These are phyloP conservation scores for Pteromalus puparum DNA, from an alignment of 1,140 invertebrate genomes.

Conservation along the genomic window DNA sequence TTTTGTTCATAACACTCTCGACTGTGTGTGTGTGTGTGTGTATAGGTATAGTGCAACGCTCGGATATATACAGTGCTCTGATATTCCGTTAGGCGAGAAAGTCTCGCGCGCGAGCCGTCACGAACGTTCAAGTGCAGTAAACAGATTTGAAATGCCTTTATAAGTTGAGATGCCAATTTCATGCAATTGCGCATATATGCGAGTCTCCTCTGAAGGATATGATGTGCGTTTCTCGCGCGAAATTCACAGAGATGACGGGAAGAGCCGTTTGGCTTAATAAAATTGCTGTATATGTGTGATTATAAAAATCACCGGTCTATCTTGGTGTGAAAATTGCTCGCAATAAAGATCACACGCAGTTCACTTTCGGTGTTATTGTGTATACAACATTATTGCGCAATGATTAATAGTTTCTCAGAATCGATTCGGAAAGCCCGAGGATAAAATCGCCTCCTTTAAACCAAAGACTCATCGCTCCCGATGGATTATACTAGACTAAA, in stretches of 20 bases:
- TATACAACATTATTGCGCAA: too few relatives aligned
- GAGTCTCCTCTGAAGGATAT: neutral
- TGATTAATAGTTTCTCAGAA: too few relatives aligned
- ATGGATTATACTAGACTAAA: neutral
- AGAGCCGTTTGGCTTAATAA: conserved; percentile 27
- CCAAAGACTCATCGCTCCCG: neutral
- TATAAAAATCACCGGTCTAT: too few relatives aligned
- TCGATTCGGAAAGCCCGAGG: too few relatives aligned
- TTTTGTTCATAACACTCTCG: neutral
- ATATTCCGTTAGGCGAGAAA: conserved; percentile 46
- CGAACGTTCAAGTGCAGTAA: conserved; percentile 35
- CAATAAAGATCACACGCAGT: too few relatives aligned
- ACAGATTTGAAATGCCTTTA: conserved; percentile 48
- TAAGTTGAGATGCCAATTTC: conserved; percentile 42
- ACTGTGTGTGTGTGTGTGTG: too few relatives aligned
- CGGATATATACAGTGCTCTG: neutral
- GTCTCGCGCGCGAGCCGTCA: conserved; percentile 26
- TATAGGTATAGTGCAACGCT: neutral
- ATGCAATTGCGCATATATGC: neutral
- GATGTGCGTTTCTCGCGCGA: neutral
- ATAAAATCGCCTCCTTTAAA: neutral
- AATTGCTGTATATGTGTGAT: neutral
- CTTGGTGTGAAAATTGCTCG: too few relatives aligned
- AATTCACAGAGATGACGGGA: neutral
- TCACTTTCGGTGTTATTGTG: too few relatives aligned